Evolutionary conservation across 2,113 vertebrate genomes (phyloP).

Genomic region (Coregonus clupeaformis): DNA sequence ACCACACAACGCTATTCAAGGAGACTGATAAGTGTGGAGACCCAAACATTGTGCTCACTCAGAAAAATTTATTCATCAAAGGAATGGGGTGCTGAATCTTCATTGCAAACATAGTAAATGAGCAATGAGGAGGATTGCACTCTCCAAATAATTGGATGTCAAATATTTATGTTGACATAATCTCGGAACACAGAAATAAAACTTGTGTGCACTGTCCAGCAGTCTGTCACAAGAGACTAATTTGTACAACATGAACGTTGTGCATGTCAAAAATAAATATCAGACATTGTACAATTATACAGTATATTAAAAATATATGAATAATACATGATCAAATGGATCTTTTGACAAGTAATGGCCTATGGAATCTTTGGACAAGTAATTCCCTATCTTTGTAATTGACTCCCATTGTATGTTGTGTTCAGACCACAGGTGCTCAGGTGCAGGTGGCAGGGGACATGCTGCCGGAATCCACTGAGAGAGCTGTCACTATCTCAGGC

Average conservation of each 20-base stretch:
- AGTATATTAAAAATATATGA: background rate
- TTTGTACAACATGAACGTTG: no score
- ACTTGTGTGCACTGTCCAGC: no score
- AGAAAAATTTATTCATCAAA: background rate
- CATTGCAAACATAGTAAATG: no score
- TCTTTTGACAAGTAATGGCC: background rate
- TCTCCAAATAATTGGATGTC: background rate
- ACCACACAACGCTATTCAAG: no score
- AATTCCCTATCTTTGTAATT: constrained; percentile 25
- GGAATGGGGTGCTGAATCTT: no score
- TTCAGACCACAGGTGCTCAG: constrained; percentile 90
- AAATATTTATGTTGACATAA: background rate
- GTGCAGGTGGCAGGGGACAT: constrained; percentile 94
- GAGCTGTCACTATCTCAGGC: constrained; percentile 91
- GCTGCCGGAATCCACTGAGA: constrained; percentile 91
- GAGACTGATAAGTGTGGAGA: no score
- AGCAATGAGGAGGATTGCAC: background rate
- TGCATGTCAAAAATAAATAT: background rate
- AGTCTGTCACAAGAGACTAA: no score
- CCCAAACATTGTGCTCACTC: background rate
- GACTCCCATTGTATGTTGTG: constrained; percentile 32
- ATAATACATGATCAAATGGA: background rate
- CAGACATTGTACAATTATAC: background rate
- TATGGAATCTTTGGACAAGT: no score
- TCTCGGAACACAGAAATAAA: no score